Conservation (phyloP, 2,113 vertebrate genomes). For the Euleptes europaea region DNA sequence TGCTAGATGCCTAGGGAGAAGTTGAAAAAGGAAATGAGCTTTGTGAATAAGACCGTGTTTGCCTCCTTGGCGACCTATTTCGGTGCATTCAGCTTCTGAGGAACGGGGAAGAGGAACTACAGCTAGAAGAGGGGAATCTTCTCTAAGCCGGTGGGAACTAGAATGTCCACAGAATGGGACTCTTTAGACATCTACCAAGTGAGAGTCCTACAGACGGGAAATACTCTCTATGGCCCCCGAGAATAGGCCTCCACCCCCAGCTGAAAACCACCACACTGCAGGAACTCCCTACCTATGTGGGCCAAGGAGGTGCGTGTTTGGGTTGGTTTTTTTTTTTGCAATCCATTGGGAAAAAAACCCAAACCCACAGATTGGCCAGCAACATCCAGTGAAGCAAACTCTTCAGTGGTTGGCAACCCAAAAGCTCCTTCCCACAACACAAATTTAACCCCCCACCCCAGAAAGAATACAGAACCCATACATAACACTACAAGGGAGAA, state of each 20-base stretch:
- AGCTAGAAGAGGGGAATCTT: background rate
- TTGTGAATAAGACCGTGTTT: slow-evolving; percentile 14
- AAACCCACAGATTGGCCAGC: too few species aligned
- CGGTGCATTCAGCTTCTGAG: too few species aligned
- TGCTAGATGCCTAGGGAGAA: background rate
- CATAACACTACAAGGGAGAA: too few species aligned
- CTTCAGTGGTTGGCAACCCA: too few species aligned
- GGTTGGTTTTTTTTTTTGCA: too few species aligned
- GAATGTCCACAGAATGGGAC: background rate
- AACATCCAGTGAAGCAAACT: background rate
- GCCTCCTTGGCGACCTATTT: too few species aligned
- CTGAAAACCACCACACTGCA: background rate
- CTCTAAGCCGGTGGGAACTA: background rate
- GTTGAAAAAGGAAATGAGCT: background rate
- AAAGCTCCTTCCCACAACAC: background rate
- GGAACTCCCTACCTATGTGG: too few species aligned
- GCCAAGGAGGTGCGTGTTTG: too few species aligned
- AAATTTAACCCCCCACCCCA: too few species aligned
- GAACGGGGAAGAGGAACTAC: background rate
- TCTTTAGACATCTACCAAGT: background rate
- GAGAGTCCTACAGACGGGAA: too few species aligned
- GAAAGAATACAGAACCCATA: background rate
- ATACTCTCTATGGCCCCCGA: too few species aligned
- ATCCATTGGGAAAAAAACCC: too few species aligned
- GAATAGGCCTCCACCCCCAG: background rate